Percentiles rank a stretch among this genome's conserved stretches.
These are phyloP conservation scores for Erythrocercus mccallii DNA, from an alignment of 2,113 vertebrate genomes.

Conservation along the genomic window DNA sequence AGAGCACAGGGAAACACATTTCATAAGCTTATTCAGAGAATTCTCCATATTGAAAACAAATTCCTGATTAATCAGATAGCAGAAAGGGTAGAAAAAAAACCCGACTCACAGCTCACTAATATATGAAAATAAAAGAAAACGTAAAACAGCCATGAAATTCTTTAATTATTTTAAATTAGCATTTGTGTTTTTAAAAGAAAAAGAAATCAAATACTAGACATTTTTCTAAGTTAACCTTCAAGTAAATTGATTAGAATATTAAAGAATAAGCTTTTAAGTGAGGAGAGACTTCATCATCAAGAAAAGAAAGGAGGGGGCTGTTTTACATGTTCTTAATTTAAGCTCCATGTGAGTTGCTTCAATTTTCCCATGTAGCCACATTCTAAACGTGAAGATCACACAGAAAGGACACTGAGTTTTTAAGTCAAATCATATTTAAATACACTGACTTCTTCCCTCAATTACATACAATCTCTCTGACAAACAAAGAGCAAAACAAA, in stretches of 20 bases:
- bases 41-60: neutral
- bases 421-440: neutral
- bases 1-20: conserved; percentile 13
- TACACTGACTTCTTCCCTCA: neutral
- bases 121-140: neutral
- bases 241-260: neutral
- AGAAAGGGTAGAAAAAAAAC: neutral
- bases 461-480: neutral
- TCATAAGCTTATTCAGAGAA: neutral
- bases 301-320: neutral
- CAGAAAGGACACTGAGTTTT: neutral
- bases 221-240: neutral
- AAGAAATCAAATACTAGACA: neutral
- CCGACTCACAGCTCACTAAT: neutral
- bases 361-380: neutral
- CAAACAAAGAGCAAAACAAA: neutral
- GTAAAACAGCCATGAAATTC: neutral
- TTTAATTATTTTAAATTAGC: neutral
- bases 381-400: neutral
- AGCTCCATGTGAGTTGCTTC: neutral
- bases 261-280: neutral
- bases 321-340: neutral
- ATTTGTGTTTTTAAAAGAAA: neutral
- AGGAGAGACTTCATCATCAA: neutral
- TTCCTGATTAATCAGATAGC: neutral